phyloP scores from a whole-genome alignment of 2,113 vertebrate species.

The Daphoenositta chrysoptera region DNA sequence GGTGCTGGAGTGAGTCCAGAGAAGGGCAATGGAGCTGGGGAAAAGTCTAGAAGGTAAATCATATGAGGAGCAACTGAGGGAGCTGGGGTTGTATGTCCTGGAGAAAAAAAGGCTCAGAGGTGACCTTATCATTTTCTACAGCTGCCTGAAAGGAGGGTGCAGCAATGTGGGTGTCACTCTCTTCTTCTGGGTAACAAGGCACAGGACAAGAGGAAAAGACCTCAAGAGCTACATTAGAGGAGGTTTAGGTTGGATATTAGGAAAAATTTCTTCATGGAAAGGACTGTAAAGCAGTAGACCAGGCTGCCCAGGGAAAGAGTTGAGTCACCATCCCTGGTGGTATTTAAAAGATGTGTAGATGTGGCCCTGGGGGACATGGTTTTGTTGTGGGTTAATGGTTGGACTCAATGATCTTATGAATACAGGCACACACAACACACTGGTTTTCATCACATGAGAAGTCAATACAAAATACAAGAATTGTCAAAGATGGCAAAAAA shows the following conservation, averaged over 20 bases:
- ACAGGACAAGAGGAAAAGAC: not conserved
- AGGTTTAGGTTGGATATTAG: not conserved
- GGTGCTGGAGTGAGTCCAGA: not conserved
- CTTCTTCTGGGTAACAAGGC: not conserved
- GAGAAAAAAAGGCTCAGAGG: not conserved
- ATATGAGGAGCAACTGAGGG: not conserved
- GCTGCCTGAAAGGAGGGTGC: not conserved
- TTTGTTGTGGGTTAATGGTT: not conserved
- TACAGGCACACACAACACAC: not conserved
- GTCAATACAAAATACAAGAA: not conserved
- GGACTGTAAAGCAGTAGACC: not conserved
- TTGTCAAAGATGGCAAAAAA: not conserved
- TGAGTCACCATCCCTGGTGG: not conserved
- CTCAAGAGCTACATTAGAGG: not conserved
- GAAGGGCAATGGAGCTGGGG: accelerated
- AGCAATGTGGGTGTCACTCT: not conserved
- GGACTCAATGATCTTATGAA: not conserved
- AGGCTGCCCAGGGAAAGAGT: not conserved
- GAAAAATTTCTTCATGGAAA: not conserved
- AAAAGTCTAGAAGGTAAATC: not conserved
- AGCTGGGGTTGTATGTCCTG: not conserved
- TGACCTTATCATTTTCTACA: not conserved
- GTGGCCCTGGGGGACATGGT: not conserved
- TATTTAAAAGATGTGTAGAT: not conserved
- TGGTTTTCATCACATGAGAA: not conserved